A percentile compares a stretch with the other conserved stretches of the same genome.
Evolutionary conservation across 2,113 vertebrate species (phyloP).

Genomic region (Lates calcarifer): DNA sequence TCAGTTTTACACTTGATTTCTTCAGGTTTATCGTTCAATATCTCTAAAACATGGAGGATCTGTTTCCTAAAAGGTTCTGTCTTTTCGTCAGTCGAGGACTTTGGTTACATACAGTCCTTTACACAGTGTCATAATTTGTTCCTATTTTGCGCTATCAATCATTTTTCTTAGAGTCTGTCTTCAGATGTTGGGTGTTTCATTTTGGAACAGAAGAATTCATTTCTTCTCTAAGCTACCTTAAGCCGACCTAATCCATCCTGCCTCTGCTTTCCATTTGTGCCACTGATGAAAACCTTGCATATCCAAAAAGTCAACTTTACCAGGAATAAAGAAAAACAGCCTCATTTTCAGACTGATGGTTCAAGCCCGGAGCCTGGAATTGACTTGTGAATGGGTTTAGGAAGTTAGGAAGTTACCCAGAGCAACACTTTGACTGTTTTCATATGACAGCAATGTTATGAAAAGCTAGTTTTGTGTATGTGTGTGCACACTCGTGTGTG

Average conservation of each 20-base stretch:
- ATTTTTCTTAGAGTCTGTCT: conserved; percentile 6
- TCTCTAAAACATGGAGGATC: no score
- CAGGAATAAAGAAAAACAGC: conserved; percentile 49
- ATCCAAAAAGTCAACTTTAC: conserved; percentile 58
- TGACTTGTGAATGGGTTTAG: conserved; percentile 52
- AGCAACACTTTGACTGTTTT: conserved; percentile 40
- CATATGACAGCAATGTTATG: conserved; percentile 8
- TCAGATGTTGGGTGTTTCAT: conserved; percentile 30
- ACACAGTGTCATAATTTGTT: conserved; percentile 25
- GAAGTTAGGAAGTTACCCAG: conserved; percentile 36
- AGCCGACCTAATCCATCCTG: conserved; percentile 56
- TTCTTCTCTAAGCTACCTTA: conserved; percentile 58
- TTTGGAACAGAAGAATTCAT: conserved; percentile 49
- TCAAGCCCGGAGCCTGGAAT: conserved; percentile 20
- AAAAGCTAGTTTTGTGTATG: conserved; percentile 16
- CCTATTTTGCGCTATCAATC: conserved; percentile 18
- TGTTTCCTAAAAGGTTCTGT: neutral
- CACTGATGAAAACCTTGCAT: conserved; percentile 55
- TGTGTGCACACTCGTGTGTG: conserved; percentile 13
- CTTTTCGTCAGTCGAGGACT: neutral
- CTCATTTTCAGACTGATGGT: conserved; percentile 47
- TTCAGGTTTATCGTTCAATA: neutral
- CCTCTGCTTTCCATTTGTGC: conserved; percentile 54
- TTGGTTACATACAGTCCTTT: neutral
- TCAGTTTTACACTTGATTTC: neutral